Conservation (phyloP, 2,113 vertebrate species). For the Leptocoma aspasia region DNA sequence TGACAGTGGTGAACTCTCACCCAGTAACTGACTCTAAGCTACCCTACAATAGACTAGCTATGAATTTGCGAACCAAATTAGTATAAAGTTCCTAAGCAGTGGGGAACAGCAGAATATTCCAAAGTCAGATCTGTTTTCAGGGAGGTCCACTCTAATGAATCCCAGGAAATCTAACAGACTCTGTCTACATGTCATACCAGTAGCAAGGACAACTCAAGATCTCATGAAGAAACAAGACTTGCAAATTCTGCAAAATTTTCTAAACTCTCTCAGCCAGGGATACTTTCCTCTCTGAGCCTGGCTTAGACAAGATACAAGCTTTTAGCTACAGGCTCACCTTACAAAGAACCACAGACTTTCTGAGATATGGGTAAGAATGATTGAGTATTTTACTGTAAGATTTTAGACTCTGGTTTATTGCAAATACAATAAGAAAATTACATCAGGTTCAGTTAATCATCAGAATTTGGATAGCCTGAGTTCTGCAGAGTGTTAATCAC, state of each 20-base stretch:
- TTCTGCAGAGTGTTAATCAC: constrained; percentile 28
- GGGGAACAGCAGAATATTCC: not conserved
- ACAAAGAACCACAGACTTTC: not conserved
- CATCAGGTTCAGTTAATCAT: constrained; percentile 7
- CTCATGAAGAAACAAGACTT: not conserved
- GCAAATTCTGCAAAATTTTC: not conserved
- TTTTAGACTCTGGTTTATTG: not conserved
- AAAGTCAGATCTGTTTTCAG: not conserved
- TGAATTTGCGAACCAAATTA: rapidly evolving
- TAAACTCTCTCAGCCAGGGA: not conserved
- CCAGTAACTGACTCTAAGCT: not conserved
- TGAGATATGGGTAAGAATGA: not conserved
- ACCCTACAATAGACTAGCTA: not conserved
- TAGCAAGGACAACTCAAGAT: not conserved
- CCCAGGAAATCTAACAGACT: not conserved
- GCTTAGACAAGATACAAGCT: not conserved
- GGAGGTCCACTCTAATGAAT: not conserved
- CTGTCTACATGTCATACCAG: not conserved
- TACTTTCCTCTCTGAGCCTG: not conserved
- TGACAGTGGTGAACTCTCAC: not conserved
- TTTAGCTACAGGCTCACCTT: not conserved
- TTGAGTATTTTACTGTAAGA: not conserved
- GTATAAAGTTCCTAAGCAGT: not conserved
- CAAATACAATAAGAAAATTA: constrained; percentile 11
- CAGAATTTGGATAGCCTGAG: not conserved